These are phyloP conservation scores for Sylvilagus bachmani DNA, from an alignment of 2,113 vertebrate genomes.

Conservation along the genomic window DNA sequence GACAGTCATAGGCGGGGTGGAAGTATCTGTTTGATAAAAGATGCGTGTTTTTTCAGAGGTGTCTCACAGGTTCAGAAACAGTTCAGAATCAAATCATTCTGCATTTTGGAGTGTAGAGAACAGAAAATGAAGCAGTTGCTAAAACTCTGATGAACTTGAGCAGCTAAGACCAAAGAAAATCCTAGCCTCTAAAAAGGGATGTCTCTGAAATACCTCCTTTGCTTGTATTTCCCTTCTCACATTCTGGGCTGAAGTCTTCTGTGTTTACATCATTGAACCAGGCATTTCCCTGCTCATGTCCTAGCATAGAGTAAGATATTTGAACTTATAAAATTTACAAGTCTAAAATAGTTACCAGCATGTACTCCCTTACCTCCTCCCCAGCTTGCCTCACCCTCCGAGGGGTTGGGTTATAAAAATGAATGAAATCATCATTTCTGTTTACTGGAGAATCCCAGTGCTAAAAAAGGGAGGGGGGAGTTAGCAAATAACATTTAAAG, in stretches of 20 bases:
- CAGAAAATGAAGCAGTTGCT: not conserved
- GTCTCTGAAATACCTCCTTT: slow-evolving; percentile 39
- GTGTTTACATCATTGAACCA: slow-evolving; percentile 66
- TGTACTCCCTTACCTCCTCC: slow-evolving; percentile 43
- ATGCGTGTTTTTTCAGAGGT: not conserved
- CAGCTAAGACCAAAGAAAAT: slow-evolving; percentile 43
- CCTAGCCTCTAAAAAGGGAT: not conserved
- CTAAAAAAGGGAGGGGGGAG: slow-evolving; percentile 48
- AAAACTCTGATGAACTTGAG: not conserved
- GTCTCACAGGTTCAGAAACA: not conserved
- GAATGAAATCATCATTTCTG: slow-evolving; percentile 82
- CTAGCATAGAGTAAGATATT: slow-evolving; percentile 71
- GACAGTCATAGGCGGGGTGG: not conserved
- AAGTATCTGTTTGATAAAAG: not conserved
- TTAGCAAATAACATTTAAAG: slow-evolving; percentile 58
- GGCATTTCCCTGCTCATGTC: slow-evolving; percentile 53
- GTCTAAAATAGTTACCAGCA: slow-evolving; percentile 78
- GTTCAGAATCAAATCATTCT: not conserved
- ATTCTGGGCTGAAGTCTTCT: slow-evolving; percentile 49
- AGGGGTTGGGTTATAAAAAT: slow-evolving; percentile 81
- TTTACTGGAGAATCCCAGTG: slow-evolving; percentile 78
- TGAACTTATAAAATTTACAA: slow-evolving; percentile 81
- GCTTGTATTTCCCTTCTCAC: slow-evolving; percentile 55
- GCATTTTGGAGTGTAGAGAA: slow-evolving; percentile 1
- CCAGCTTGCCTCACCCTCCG: slow-evolving; percentile 69